Conservation (phyloP, 2,888 invertebrate genomes). For the Drosophila villosipedis region DNA sequence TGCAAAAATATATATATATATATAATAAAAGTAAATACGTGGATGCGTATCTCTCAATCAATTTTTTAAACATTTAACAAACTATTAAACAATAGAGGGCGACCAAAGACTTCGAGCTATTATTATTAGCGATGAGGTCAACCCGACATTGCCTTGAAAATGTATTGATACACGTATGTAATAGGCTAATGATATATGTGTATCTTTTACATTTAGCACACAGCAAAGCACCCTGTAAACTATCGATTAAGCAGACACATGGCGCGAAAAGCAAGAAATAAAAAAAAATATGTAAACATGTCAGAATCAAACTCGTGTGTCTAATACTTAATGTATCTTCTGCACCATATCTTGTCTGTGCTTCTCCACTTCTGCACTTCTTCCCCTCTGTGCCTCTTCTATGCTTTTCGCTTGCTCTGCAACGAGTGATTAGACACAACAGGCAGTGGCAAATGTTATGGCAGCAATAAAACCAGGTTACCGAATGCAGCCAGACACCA, state of each 20-base stretch:
- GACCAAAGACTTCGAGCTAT: slow-evolving; percentile 20
- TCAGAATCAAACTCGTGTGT: slow-evolving; percentile 70
- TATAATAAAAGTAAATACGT: slow-evolving; percentile 37
- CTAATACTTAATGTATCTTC: slow-evolving; percentile 75
- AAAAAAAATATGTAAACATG: slow-evolving; percentile 66
- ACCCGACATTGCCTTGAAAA: slow-evolving; percentile 22
- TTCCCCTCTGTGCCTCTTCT: background rate
- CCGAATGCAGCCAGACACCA: slow-evolving; percentile 76
- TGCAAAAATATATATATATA: slow-evolving; percentile 19
- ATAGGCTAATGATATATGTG: slow-evolving; percentile 43
- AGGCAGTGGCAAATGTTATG: slow-evolving; percentile 70
- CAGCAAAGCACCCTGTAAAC: slow-evolving; percentile 65
- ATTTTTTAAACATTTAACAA: slow-evolving; percentile 43
- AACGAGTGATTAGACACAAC: slow-evolving; percentile 72
- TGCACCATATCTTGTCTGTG: slow-evolving; percentile 59
- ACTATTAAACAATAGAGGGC: slow-evolving; percentile 37
- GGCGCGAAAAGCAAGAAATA: slow-evolving; percentile 14
- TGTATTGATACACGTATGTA: slow-evolving; percentile 33
- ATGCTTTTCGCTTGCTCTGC: slow-evolving; percentile 27
- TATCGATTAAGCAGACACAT: slow-evolving; percentile 66
- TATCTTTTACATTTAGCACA: slow-evolving; percentile 21
- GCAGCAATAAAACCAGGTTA: slow-evolving; percentile 78
- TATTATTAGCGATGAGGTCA: slow-evolving; percentile 47
- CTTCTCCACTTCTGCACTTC: slow-evolving; percentile 12
- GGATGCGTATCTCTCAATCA: slow-evolving; percentile 59